Evolutionary conservation across 2,888 invertebrate genomes (phyloP), one percentile per base, ranked within the genome.

Genomic region (Sepioteuthis lessoniana): DNA sequence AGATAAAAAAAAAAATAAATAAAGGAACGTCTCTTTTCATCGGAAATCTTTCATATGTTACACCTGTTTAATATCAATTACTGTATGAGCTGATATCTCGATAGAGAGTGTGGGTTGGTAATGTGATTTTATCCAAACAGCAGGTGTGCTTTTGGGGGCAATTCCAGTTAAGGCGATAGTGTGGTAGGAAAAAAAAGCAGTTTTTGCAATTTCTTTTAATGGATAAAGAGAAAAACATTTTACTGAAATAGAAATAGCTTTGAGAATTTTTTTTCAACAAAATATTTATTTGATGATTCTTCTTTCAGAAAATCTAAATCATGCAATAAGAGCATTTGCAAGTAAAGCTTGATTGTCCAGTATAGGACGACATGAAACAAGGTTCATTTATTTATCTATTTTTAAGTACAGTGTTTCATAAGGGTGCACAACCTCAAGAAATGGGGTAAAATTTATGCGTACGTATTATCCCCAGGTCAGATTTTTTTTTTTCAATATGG

Each of bases 51-150:
- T 76, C 76, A 76, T 76, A n/a, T 76, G 76, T 76, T n/a, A 76
- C 76, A 76, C 76, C 76, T 76, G 76, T n/a, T 76, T 76, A 16
- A 76, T 76, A 76, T 76, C 76, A 76, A 76, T 76, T 76, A 76
- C 76, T 4, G n/a, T 76, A 76, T 76, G 76, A 76, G 76, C 76
- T 35, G 76, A 76, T 76, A 76, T 76, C 76, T 35, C 8, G 76
- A 35, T 76, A n/a, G n/a, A 8, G 13, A n/a, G 35, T 35, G 76
- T 76, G n/a, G 76, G 76, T n/a, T 35, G n/a, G n/a, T 13, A 13
- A n/a, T 76, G n/a, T 76, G 76, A n/a, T 76, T 76, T 35, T 76
- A 35, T 76, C 76, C 76, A 35, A 76, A n/a, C n/a, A 76, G n/a
- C 76, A 76, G 76, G 76, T 76, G 76, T 76, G n/a, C 25, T 76